Evolutionary conservation across 2,888 invertebrate species (phyloP).

Genomic region (Lasius platythorax): DNA sequence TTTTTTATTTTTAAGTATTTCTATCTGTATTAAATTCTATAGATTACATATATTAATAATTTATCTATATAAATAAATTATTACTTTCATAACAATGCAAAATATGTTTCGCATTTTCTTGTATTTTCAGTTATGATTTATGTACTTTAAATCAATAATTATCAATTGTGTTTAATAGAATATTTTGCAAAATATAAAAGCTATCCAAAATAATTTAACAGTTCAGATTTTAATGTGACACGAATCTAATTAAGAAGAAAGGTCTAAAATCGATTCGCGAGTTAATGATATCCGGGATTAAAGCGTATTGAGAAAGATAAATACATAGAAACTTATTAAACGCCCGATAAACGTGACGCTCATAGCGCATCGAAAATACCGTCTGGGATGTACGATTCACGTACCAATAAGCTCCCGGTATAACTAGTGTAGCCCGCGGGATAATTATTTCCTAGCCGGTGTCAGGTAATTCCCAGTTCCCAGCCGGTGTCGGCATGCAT

Average conservation of each 20-base stretch:
- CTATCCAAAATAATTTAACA: neutral
- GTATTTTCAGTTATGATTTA: neutral
- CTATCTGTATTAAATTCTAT: too few species aligned
- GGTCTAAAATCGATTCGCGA: neutral
- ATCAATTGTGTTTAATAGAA: neutral
- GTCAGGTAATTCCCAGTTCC: conserved; percentile 32
- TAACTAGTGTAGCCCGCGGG: conserved; percentile 2
- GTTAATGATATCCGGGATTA: neutral
- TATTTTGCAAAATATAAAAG: conserved; percentile 6
- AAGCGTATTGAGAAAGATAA: neutral
- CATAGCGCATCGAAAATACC: neutral
- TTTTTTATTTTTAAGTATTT: too few species aligned
- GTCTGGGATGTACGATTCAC: conserved; percentile 10
- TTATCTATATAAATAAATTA: conserved; percentile 14
- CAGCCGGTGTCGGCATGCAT: neutral
- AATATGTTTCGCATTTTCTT: conserved; percentile 7
- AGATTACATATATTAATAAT: neutral
- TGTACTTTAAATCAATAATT: neutral
- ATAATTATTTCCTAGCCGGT: conserved; percentile 42
- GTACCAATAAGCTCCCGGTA: conserved; percentile 27
- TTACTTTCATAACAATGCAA: conserved; percentile 28
- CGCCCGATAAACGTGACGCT: conserved; percentile 10
- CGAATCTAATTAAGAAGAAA: conserved; percentile 7
- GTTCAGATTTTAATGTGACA: neutral
- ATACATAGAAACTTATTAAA: conserved; percentile 1